Base-by-base conservation (phyloP, 2,888 invertebrate species). In the Beris morrisii region DNA sequence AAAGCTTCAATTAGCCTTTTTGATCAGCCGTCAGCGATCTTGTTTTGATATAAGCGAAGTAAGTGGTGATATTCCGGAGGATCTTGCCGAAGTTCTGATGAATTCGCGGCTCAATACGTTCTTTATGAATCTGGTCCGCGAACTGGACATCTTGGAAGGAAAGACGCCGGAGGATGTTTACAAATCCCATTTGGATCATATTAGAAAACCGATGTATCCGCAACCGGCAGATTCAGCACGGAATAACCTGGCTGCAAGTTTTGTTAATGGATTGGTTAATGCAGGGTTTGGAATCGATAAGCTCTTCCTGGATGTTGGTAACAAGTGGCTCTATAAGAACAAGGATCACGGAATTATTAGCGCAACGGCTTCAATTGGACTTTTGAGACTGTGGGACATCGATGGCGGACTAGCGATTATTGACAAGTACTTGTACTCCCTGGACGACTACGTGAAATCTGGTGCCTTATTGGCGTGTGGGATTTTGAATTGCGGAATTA, bases 131-230 rank as follows among this genome's bases (percentile, higher is more conserved):
- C 82, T 97, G 65, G 96, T 88, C 9, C 86, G 95, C 80, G 97
- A 97, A 89, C 85, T 97, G 72, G 97, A 97, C 77, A 95, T 97
- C 70, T 90, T 95, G 89, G 96, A 96, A 76, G 93, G 97, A 0
- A 97, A 97, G 82, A 89, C 91, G 3, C 97, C 97, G 0, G 96
- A 97, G 79, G 96, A 96, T 76, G 94, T 97, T 11, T 97, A 96
- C 82, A 97, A 97, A 80, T 90, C 92, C 0, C 95, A 96, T 85
- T 81, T 97, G 61, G 97, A 97, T 80, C 90, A 89, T 32, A 85
- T 86, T 0, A 38, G 50, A 6, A 9, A 15, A 6, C n/a, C 45
- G n/a, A 5, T 13, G 11, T 22, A 28, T 12, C 28, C 11, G 1
- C 84, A 86, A 5, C 87, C 89, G 73, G 86, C 92, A 0, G 96